These are phyloP conservation scores for Phrixothrix hirtus DNA, from an alignment of 2,888 invertebrate genomes.

Conservation along the genomic window DNA sequence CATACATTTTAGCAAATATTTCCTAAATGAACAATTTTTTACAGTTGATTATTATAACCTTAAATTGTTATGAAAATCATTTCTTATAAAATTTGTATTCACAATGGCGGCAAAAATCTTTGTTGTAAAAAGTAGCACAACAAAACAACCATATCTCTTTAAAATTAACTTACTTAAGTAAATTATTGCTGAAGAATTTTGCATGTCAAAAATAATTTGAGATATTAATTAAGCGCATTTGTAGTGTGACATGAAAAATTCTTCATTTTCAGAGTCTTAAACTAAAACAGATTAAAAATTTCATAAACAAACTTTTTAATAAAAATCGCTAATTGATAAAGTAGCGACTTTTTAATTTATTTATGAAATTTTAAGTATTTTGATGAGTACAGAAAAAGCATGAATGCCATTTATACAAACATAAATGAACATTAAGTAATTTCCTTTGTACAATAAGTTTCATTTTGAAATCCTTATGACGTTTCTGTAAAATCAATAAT, in stretches of 20 bases:
- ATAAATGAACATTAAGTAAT: constrained; percentile 35
- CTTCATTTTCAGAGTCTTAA: constrained; percentile 18
- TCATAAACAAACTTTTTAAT: constrained; percentile 21
- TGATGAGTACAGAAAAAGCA: constrained; percentile 28
- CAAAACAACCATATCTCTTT: constrained; percentile 37
- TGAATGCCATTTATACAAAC: constrained; percentile 35
- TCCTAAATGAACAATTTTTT: constrained; percentile 47
- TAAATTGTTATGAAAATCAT: constrained; percentile 23
- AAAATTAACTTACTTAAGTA: constrained; percentile 48
- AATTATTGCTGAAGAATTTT: constrained; percentile 41
- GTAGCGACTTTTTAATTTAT: constrained; percentile 16
- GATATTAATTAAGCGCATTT: constrained; percentile 14
- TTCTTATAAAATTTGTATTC: constrained; percentile 33
- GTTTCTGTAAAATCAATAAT: too few relatives aligned
- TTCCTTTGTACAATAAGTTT: constrained; percentile 39
- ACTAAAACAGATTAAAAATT: constrained; percentile 24
- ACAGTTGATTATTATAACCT: constrained; percentile 25
- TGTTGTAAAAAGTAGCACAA: constrained; percentile 47
- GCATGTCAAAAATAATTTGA: constrained; percentile 33
- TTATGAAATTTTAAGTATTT: constrained; percentile 23
- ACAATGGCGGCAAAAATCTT: constrained; percentile 37
- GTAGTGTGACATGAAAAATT: constrained; percentile 20
- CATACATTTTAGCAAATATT: constrained; percentile 43
- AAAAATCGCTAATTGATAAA: background rate
- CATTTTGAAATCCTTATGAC: constrained; percentile 38